Base-by-base conservation (phyloP, 2,113 vertebrate genomes). In the Notechis scutatus region DNA sequence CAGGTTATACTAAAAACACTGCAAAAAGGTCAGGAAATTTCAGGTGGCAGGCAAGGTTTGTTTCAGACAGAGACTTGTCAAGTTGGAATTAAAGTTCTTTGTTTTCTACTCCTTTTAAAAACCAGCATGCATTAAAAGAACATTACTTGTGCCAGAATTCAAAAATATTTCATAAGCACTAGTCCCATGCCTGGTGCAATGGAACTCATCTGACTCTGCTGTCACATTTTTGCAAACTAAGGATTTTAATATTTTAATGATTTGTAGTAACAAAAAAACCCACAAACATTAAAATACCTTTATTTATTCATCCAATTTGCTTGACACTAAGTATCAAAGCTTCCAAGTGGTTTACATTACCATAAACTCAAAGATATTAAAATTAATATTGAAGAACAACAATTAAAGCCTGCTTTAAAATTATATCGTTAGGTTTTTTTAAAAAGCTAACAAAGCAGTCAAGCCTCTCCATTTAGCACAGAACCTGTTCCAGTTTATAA, bases 61-160 rank as follows among this genome's bases (percentile, higher is more conserved):
- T 93, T 94, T 94, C 93, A 95, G 93, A 88, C 91, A 2, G n/a
- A 8, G 14, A 34, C 50, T 3, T 88, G 0, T 0, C 90, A 6
- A 64, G 47, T 39, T 90, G 45, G 88, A 91, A 87, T 42, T 34
- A 20, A 95, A 93, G 88, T 5, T 85, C 94, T 96, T 95, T 87
- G 95, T 96, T 93, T 96, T 95, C 95, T 96, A 94, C 95, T 96
- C 94, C 94, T 96, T 90, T 89, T 93, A 24, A 45, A 39, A 85
- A n/a, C 45, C 42, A 47, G 59, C 29, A 10, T 59, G 50, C 64
- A 20, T 94, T 94, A 95, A 42, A 88, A 81, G 94, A 55, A 56
- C 94, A 95, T 92, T 91, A 1, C 88, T 54, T 1, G 90, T 93
- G 42, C 92, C 39, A 0, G 89, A 90, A 91, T 91, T 0, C 0